Percentiles rank a stretch among this genome's conserved stretches.
These are phyloP conservation scores for Bellardia pandia DNA, from an alignment of 2,888 invertebrate species.

Conservation along the genomic window DNA sequence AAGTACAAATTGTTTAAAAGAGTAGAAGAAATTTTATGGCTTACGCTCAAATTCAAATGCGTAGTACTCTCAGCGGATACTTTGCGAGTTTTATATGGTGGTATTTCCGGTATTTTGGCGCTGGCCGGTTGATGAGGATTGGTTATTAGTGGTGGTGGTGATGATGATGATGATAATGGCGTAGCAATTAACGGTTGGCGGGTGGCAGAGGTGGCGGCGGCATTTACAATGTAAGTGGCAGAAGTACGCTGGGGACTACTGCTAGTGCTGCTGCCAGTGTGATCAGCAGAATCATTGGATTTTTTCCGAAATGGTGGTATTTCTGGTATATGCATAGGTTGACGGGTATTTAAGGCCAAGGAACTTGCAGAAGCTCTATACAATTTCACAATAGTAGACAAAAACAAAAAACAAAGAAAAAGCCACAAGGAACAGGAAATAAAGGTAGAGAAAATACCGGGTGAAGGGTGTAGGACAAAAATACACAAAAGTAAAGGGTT, in stretches of 20 bases:
- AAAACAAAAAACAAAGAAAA: slow-evolving; percentile 59
- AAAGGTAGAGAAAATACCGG: not conserved
- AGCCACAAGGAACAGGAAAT: not conserved
- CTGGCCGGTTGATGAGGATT: slow-evolving; percentile 63
- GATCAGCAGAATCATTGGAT: slow-evolving; percentile 82
- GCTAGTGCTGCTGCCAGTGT: slow-evolving; percentile 80
- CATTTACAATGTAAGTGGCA: slow-evolving; percentile 68
- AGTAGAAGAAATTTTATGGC: slow-evolving; percentile 72
- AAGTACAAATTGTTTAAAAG: slow-evolving; percentile 11
- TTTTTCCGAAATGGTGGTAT: slow-evolving; percentile 84
- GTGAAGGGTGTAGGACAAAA: slow-evolving; percentile 13
- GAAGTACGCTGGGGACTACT: slow-evolving; percentile 81
- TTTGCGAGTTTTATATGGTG: slow-evolving; percentile 85
- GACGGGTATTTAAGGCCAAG: slow-evolving; percentile 79
- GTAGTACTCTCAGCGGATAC: slow-evolving; percentile 85
- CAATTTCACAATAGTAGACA: slow-evolving; percentile 47
- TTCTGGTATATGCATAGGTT: slow-evolving; percentile 84
- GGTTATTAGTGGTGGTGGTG: slow-evolving; percentile 35
- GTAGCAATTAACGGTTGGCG: slow-evolving; percentile 75
- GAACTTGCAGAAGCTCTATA: slow-evolving; percentile 82
- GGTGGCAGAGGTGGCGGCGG: slow-evolving; percentile 57
- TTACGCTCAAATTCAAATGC: slow-evolving; percentile 83
- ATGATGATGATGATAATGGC: slow-evolving; percentile 74
- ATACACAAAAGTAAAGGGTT: slow-evolving; percentile 35
- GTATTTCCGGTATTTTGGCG: slow-evolving; percentile 84